These are phyloP conservation scores for Tetraneura akinire DNA, from an alignment of 1,140 invertebrate species.

Conservation along the genomic window DNA sequence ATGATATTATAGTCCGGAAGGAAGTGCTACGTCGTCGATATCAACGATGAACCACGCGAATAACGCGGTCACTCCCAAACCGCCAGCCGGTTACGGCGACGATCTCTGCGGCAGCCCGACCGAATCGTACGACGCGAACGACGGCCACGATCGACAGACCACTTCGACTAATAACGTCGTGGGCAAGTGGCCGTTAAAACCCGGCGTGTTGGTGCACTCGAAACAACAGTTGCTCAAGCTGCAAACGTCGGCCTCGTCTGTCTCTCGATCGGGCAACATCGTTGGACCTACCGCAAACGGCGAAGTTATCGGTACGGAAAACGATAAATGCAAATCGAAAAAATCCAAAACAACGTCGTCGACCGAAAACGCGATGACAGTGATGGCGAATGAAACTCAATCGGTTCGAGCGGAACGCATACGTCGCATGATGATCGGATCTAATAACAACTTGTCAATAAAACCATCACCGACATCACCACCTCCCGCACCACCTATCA, in stretches of 20 bases:
- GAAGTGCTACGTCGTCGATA: slow-evolving; percentile 53
- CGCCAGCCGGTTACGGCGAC: slow-evolving; percentile 11
- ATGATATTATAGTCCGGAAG: slow-evolving; percentile 56
- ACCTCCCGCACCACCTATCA: background rate
- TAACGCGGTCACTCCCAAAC: background rate
- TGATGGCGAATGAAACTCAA: slow-evolving; percentile 54
- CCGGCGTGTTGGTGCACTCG: slow-evolving; percentile 83
- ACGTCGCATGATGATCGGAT: slow-evolving; percentile 55
- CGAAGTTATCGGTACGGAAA: background rate
- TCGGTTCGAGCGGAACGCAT: slow-evolving; percentile 55
- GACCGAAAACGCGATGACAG: background rate
- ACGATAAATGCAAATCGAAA: slow-evolving; percentile 3
- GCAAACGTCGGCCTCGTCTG: background rate
- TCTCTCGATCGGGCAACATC: background rate
- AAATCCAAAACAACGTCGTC: background rate
- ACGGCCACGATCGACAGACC: background rate
- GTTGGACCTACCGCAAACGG: too few species aligned
- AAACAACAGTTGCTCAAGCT: slow-evolving; percentile 62
- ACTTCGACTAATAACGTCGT: slow-evolving; percentile 55
- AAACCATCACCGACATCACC: slow-evolving; percentile 19
- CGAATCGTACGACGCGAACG: background rate
- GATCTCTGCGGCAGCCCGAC: background rate
- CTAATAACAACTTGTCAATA: slow-evolving; percentile 17
- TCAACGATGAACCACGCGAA: background rate
- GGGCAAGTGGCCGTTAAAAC: slow-evolving; percentile 81